Base-by-base conservation (phyloP, 2,797 vertebrate species). In the Silurus aristotelis region DNA sequence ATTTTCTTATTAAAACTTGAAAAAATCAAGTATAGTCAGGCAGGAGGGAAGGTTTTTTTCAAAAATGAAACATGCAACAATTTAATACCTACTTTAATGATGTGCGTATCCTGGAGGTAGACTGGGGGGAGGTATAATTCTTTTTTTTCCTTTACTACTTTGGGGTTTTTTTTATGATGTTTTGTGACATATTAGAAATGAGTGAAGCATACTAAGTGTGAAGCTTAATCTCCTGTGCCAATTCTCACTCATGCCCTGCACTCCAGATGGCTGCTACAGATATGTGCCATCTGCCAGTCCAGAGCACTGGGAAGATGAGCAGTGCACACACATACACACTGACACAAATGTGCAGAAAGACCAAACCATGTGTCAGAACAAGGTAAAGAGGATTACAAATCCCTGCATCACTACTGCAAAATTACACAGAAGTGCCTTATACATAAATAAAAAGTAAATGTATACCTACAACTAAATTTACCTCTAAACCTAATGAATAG, bases 341-440 rank as follows among this genome's bases (percentile, higher is more conserved):
- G 48, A 67, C 84, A 84, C 89, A 91, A 89, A 92, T 93, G 90
- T 89, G 90, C 81, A 92, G 86, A 91, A 92, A 90, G 90, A 31
- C 94, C 86, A 90, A 92, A 93, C 92, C 91, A 91, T 93, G 91
- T 94, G 92, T 93, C 91, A 92, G 90, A 93, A 93, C 93, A 91
- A 91, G 91, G 92, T 91, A 94, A 94, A 95, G 94, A 94, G 94
- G 94, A 95, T 95, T 95, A 95, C 93, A 95, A 88, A 91, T 92
- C 92, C 93, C 90, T 93, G 91, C 91, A 92, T 92, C 91, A 90
- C 91, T 92, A 72, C 70, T 38, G 67, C 80, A 83, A 85, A 82
- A 86, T 89, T 84, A 63, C 85, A 82, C 82, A 61, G 25, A 52
- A 83, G 60, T 25, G 56, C 5, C 61, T 46, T 72, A 78, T 19